phyloP scores from a whole-genome alignment of 1,140 invertebrate genomes.

The Bombus pyrosoma region DNA sequence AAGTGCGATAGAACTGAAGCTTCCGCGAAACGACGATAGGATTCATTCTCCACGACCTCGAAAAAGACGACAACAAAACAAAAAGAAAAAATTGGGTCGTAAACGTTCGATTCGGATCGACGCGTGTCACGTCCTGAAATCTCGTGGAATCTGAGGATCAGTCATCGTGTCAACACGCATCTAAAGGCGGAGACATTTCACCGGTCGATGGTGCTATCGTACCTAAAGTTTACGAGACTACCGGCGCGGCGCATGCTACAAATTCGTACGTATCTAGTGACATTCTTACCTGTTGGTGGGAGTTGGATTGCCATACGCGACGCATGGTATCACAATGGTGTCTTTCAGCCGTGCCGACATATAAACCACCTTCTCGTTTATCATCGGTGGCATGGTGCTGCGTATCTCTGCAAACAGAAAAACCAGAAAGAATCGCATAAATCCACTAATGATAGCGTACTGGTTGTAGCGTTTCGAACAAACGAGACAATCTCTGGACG shows the following conservation, averaged over 20 bases:
- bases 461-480: not conserved
- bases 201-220: not conserved
- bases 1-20: not conserved
- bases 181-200: not conserved
- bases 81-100: not conserved
- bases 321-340: conserved; percentile 86
- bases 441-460: conserved; percentile 16
- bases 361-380: conserved; percentile 82
- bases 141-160: not conserved
- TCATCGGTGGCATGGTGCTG: conserved; percentile 82
- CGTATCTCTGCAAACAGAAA: conserved; percentile 79
- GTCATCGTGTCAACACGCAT: not conserved
- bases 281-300: conserved; percentile 83
- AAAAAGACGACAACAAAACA: no score
- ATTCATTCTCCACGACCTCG: not conserved
- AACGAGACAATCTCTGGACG: no score
- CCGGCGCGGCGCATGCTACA: not conserved
- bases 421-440: conserved; percentile 10
- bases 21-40: not conserved
- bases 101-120: not conserved
- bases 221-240: not conserved
- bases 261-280: not conserved
- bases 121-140: not conserved
- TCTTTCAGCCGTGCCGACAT: conserved; percentile 83
- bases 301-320: conserved; percentile 85